Conservation (phyloP, 1,140 invertebrate species). For the Drosophila takahashii region DNA sequence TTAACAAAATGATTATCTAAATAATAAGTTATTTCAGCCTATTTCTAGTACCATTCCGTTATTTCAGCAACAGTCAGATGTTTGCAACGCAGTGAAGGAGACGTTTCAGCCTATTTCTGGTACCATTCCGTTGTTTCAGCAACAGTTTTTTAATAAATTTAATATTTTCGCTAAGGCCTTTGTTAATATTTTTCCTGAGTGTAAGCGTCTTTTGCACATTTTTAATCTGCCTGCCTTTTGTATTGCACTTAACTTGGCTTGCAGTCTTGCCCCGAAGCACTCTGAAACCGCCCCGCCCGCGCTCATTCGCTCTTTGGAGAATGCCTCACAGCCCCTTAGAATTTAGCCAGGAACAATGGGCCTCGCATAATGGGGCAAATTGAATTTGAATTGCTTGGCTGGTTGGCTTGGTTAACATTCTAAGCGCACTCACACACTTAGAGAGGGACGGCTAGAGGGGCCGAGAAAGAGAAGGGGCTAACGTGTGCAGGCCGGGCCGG, state of each 20-base stretch:
- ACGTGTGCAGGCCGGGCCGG: conserved; percentile 39
- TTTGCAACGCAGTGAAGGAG: too few relatives aligned
- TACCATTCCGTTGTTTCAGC: too few relatives aligned
- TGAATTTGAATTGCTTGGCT: conserved; percentile 83
- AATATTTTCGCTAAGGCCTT: too few relatives aligned
- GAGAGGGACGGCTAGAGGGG: conserved; percentile 3
- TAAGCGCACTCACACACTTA: conserved; percentile 48
- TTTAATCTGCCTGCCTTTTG: conserved; percentile 76
- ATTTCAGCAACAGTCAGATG: too few relatives aligned
- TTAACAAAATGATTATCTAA: too few relatives aligned
- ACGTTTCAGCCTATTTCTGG: too few relatives aligned
- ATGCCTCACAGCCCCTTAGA: conserved; percentile 52
- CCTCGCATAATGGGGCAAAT: conserved; percentile 82
- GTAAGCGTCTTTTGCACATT: conserved; percentile 71
- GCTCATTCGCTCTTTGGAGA: conserved; percentile 11
- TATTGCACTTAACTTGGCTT: conserved; percentile 78
- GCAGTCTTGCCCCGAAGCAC: conserved; percentile 48
- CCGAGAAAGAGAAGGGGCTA: conserved; percentile 12
- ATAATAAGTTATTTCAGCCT: too few relatives aligned
- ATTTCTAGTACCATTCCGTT: too few relatives aligned
- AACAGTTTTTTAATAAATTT: too few relatives aligned
- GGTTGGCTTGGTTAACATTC: conserved; percentile 57
- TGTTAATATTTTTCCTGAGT: neutral
- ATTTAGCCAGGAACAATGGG: conserved; percentile 75
- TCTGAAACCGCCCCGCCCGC: neutral